A percentile compares a stretch with the other conserved stretches of the same genome.
phyloP scores from a whole-genome alignment of 2,888 invertebrate species.

The Urechis unicinctus region DNA sequence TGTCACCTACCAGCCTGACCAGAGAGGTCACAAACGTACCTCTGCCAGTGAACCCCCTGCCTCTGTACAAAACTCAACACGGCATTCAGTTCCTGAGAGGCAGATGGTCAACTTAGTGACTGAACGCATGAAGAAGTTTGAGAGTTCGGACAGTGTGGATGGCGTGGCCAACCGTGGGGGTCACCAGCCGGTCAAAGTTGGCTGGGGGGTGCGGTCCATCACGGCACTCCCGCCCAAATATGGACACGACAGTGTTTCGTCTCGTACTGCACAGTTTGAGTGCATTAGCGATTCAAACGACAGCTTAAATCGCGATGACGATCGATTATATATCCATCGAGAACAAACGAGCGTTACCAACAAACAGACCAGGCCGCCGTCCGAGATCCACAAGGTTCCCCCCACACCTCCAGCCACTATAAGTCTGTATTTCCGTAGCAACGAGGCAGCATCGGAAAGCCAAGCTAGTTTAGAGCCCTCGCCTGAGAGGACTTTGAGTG shows the following conservation, averaged over 20 bases:
- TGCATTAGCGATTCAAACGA: conserved; percentile 2
- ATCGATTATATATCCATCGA: no score
- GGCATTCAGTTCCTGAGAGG: conserved; percentile 3
- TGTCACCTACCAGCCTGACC: no score
- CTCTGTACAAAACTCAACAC: no score
- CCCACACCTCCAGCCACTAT: conserved; percentile 14
- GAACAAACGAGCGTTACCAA: no score
- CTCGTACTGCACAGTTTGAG: conserved; percentile 45
- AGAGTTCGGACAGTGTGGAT: conserved; percentile 8
- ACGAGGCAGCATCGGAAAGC: background rate
- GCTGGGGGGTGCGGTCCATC: no score
- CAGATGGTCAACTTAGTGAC: conserved; percentile 13
- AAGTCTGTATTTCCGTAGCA: conserved; percentile 15
- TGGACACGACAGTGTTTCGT: conserved; percentile 34
- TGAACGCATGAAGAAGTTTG: conserved; percentile 17
- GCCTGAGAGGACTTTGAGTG: conserved; percentile 4
- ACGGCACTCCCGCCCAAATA: background rate
- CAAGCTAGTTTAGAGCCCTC: conserved; percentile 10
- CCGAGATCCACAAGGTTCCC: conserved; percentile 7
- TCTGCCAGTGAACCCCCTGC: no score
- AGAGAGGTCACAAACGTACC: no score
- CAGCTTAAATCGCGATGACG: conserved; percentile 3
- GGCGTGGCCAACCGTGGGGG: no score
- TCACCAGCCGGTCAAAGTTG: no score
- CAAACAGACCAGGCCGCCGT: conserved; percentile 6